These are phyloP conservation scores for Gambelia wislizenii DNA, from an alignment of 2,797 vertebrate genomes.

Conservation along the genomic window DNA sequence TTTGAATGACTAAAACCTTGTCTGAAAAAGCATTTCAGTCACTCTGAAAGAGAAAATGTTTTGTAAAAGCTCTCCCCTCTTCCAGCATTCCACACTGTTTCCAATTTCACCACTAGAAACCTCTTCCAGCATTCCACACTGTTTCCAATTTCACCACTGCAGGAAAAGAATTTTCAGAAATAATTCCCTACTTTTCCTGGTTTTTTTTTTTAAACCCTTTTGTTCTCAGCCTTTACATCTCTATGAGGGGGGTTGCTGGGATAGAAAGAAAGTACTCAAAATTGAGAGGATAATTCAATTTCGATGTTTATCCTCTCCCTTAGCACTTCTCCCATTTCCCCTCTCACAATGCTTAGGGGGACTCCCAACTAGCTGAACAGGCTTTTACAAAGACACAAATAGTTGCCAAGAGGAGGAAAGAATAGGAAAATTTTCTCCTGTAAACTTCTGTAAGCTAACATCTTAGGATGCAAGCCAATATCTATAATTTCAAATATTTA, in stretches of 20 bases:
- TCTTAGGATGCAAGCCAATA: slow-evolving; percentile 27
- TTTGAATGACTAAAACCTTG: neutral
- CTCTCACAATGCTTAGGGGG: neutral
- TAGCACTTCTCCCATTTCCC: neutral
- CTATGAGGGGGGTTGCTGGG: too few relatives aligned
- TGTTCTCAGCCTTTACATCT: neutral
- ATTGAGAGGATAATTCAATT: neutral
- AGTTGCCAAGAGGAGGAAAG: neutral
- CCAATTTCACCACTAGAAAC: neutral
- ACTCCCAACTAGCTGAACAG: neutral
- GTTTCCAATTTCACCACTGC: neutral
- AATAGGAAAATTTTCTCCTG: neutral
- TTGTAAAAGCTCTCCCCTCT: neutral
- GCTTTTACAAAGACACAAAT: neutral
- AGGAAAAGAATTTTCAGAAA: neutral
- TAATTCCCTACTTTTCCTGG: neutral
- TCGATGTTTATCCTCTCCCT: neutral
- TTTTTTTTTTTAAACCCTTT: too few relatives aligned
- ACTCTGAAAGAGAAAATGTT: neutral
- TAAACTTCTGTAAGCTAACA: slow-evolving; percentile 34
- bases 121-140: neutral
- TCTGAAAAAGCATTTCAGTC: neutral
- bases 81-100: neutral
- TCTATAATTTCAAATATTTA: slow-evolving; percentile 27
- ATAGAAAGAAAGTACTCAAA: neutral